Percentiles rank a stretch among this genome's conserved stretches.
These are phyloP conservation scores for Gymnocheta viridis DNA, from an alignment of 2,888 invertebrate genomes.

Conservation along the genomic window DNA sequence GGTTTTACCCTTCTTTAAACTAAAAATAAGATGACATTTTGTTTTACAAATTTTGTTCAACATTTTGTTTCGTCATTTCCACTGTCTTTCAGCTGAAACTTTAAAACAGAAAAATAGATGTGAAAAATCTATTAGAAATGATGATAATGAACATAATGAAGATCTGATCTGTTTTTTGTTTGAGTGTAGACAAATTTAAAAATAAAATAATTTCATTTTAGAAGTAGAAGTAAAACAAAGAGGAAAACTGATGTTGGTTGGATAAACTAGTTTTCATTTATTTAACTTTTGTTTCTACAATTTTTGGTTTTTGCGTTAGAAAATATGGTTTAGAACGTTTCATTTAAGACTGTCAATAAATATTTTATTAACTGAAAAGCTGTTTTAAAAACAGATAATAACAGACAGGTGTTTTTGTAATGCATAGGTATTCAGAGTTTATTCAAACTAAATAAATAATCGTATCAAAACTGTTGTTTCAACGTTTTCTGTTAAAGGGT, in stretches of 20 bases:
- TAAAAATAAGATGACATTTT: not conserved
- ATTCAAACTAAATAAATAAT: too few species aligned
- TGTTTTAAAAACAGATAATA: not conserved
- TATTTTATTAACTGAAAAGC: slow-evolving; percentile 12
- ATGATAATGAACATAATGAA: not conserved
- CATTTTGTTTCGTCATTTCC: not conserved
- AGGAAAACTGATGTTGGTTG: not conserved
- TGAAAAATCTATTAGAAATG: not conserved
- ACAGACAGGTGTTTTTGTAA: not conserved
- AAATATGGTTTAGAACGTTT: not conserved
- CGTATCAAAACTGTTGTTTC: too few species aligned
- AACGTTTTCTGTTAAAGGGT: too few species aligned
- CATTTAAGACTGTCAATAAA: not conserved
- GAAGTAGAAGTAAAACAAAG: not conserved
- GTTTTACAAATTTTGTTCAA: not conserved
- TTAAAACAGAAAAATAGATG: not conserved
- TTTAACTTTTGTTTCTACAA: not conserved
- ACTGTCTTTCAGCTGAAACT: not conserved
- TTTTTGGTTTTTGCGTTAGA: not conserved
- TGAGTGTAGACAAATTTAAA: not conserved
- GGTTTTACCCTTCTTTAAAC: too few species aligned
- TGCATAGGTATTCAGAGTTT: not conserved
- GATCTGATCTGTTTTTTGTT: not conserved
- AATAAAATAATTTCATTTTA: slow-evolving; percentile 14
- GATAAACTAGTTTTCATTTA: slow-evolving; percentile 31